phyloP scores from a whole-genome alignment of 2,888 invertebrate genomes.

The Ophion slaviceki region DNA sequence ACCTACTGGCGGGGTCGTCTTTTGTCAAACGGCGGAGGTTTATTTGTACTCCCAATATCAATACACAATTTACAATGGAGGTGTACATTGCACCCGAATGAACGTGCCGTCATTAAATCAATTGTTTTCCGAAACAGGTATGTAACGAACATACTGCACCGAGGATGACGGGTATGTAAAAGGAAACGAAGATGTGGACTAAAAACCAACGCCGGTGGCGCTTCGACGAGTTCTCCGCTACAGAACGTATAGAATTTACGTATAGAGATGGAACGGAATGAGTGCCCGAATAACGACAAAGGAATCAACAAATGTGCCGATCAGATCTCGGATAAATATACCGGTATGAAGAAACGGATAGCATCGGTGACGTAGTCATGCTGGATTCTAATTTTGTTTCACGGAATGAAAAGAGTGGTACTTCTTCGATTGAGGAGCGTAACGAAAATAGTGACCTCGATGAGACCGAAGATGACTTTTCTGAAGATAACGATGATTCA shows the following conservation, averaged over 20 bases:
- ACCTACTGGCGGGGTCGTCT: too few relatives aligned
- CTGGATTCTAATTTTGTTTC: slow-evolving; percentile 7
- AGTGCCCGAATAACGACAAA: slow-evolving; percentile 14
- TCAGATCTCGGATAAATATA: neutral
- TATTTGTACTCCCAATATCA: neutral
- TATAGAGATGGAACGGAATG: slow-evolving; percentile 11
- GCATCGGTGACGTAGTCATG: slow-evolving; percentile 1
- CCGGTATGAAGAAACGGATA: slow-evolving; percentile 10
- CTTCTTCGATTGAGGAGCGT: slow-evolving; percentile 7
- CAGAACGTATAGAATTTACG: neutral
- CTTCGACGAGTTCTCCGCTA: slow-evolving; percentile 8
- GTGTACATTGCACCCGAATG: neutral
- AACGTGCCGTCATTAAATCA: slow-evolving; percentile 12
- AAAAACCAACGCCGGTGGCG: slow-evolving; percentile 29
- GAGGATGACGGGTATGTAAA: slow-evolving; percentile 16
- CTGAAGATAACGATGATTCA: slow-evolving; percentile 3
- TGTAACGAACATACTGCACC: slow-evolving; percentile 20
- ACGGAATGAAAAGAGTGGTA: neutral
- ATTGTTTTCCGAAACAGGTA: slow-evolving; percentile 20
- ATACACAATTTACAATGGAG: neutral
- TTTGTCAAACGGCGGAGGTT: too few relatives aligned
- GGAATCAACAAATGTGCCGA: slow-evolving; percentile 1
- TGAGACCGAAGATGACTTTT: slow-evolving; percentile 7
- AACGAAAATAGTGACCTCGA: slow-evolving; percentile 14
- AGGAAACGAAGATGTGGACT: slow-evolving; percentile 8